Base-by-base conservation (phyloP, 2,888 invertebrate species). In the Phymatocera aterrima region DNA sequence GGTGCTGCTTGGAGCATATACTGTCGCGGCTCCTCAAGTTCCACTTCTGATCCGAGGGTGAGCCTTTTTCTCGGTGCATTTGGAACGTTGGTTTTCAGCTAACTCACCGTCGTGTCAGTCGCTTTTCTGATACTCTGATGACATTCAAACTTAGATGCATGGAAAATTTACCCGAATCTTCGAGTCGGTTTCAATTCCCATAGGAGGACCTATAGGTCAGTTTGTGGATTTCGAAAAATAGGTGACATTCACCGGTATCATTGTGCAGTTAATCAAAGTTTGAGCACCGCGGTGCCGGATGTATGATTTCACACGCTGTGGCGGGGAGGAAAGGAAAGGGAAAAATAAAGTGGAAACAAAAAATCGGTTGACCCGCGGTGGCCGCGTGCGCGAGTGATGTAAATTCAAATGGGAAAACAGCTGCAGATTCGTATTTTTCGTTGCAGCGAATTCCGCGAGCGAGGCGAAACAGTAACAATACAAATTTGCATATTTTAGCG, bases 401-500 rank as follows among this genome's bases (percentile, higher is more conserved):
- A 31, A 72, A 72, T 72, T 48, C 15, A 6, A 43, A 75, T 24
- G 40, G 57, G n/a, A 48, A 51, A 70, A 70, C 18, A 18, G 10
- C n/a, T n/a, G n/a, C 6, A n/a, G 10, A 70, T 48, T 34, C 57
- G 40, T 75, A 24, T 75, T 43, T 60, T 43, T 40, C 28, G 37
- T 43, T 40, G 57, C 40, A 46, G 3, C 37, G 34, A 72, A 40
- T 60, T 57, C 24, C 43, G n/a, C n/a, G 75, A 57, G 3, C 15
- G 18, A 57, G 28, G 75, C 40, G 18, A n/a, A 75, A 34, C 75
- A 31, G 43, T 65, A 57, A 37, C 75, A 79, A 80, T 75, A 40
- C 78, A 51, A 82, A 85, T 85, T 85, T 84, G 81, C 83, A 83
- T 83, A 82, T 81, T 81, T 79, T 79, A 79, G 37, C 51, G 77